phyloP scores from a whole-genome alignment of 2,113 vertebrate genomes.

The Paralichthys olivaceus region DNA sequence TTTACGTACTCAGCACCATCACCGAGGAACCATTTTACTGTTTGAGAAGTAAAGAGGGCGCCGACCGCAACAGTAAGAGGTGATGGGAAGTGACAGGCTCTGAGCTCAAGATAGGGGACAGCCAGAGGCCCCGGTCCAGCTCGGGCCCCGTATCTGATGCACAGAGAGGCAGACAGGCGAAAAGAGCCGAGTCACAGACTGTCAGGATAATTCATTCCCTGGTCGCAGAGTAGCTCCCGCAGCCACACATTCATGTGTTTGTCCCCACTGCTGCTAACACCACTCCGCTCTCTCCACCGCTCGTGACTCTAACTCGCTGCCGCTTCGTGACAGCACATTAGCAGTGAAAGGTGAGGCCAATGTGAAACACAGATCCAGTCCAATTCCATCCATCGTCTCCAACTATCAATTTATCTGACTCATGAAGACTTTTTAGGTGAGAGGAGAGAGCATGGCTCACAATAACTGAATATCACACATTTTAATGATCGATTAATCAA shows the following conservation, averaged over 20 bases:
- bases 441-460: not conserved
- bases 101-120: constrained; percentile 45
- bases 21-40: constrained; percentile 6
- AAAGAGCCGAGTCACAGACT: constrained; percentile 72
- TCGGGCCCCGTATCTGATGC: constrained; percentile 54
- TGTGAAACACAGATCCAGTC: constrained; percentile 35
- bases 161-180: constrained; percentile 67
- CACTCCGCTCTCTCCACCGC: constrained; percentile 25
- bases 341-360: constrained; percentile 30
- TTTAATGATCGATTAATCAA: not conserved
- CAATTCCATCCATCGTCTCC: constrained; percentile 20
- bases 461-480: not conserved
- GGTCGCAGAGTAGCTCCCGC: constrained; percentile 54
- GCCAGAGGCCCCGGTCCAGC: constrained; percentile 42
- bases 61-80: constrained; percentile 24
- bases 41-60: constrained; percentile 8
- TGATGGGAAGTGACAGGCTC: constrained; percentile 66
- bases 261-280: constrained; percentile 37
- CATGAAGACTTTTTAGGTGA: not conserved
- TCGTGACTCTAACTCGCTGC: constrained; percentile 21
- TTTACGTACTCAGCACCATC: constrained; percentile 28
- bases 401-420: constrained; percentile 6
- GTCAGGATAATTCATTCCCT: constrained; percentile 69
- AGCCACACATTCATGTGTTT: constrained; percentile 51
- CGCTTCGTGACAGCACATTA: constrained; percentile 61